phyloP scores from a whole-genome alignment of 2,113 vertebrate genomes.

The Nycticebus coucang region DNA sequence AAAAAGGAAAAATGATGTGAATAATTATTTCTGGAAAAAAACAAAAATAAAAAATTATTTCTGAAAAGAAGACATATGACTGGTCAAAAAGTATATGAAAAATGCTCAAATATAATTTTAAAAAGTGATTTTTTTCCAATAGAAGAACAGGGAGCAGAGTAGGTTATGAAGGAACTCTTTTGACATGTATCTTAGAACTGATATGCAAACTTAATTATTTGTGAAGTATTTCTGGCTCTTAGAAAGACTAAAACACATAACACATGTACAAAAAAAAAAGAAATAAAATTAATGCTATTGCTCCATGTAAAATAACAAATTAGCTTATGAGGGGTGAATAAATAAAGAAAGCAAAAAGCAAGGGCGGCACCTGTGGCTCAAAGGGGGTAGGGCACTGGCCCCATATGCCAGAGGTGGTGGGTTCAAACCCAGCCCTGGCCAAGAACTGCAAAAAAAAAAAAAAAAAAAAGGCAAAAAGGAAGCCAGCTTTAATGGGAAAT shows the following conservation, averaged over 20 bases:
- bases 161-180: not conserved
- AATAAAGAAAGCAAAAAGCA: not conserved
- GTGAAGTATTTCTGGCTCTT: not conserved
- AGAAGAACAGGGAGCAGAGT: not conserved
- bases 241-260: not conserved
- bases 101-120: not conserved
- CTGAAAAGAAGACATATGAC: too few species aligned
- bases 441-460: too few species aligned
- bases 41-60: too few species aligned
- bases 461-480: not conserved
- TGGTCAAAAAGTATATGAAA: too few species aligned
- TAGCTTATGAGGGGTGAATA: not conserved
- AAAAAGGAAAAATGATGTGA: too few species aligned
- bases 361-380: too few species aligned
- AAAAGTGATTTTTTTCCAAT: not conserved
- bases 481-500: not conserved
- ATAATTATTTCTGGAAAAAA: too few species aligned
- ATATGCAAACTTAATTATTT: not conserved
- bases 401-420: too few species aligned
- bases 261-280: not conserved
- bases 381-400: too few species aligned
- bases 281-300: not conserved
- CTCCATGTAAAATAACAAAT: not conserved
- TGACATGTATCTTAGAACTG: not conserved
- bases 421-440: too few species aligned